Evolutionary conservation across 1,140 invertebrate species (phyloP), one percentile per base, ranked within the genome.

Genomic region (Meloidogyne chitwoodi): DNA sequence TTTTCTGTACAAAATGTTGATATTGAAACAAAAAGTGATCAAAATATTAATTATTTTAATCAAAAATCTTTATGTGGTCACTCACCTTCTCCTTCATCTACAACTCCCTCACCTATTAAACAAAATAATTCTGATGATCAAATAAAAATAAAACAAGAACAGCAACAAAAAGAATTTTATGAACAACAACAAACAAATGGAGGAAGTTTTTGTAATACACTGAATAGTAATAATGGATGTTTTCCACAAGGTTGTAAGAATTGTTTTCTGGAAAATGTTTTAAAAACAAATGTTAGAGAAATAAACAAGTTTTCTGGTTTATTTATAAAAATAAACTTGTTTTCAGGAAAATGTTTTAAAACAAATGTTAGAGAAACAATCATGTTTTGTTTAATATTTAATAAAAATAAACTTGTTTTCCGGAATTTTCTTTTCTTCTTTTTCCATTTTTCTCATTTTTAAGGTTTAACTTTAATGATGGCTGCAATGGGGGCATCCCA

Each of bases 391-490:
- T 38, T 38, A 38, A 31, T 16, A 11, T 38, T 31, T 31, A 3
- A 56, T 3, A 16, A 48, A 48, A 70, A 26, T 16, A 41, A 70
- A 44, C 29, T 70, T 70, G 19, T 31, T 70, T 44, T 61, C 38
- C 19, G 48, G 48, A 56, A n/a, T n/a, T 34, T 24, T 10, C 10
- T 34, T 26, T 63, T 22, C 3, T n/a, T 16, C 16, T 63, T 31
- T 19, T 63, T 72, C 8, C 48, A 72, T 48, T 48, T 48, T 19
- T 3, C 14, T 10, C 14, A 19, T 48, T 48, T n/a, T 56, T n/a
- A 56, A 56, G 48, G 48, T n/a, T 56, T 56, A 16, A 56, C 63
- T n/a, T 73, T 73, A 34, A 26, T 73, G 70, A 64, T 64, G 24
- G 70, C 70, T 34, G 70, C 48, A 16, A 48, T 24, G 29, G 5